A percentile compares a stretch with the other conserved stretches of the same genome.
These are phyloP conservation scores for Wasmannia auropunctata DNA, from an alignment of 1,140 invertebrate species.

Conservation along the genomic window DNA sequence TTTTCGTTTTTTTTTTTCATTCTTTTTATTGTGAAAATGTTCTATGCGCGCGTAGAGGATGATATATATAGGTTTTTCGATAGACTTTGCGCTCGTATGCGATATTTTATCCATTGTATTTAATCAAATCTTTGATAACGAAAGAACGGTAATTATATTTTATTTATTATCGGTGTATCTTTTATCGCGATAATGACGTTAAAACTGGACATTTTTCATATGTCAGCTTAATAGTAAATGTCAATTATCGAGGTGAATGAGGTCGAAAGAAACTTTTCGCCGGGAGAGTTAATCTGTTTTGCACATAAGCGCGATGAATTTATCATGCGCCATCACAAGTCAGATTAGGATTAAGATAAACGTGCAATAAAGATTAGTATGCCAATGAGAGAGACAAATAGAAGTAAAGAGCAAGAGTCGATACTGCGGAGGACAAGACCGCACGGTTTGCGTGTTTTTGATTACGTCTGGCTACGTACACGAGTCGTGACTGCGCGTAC, in stretches of 20 bases:
- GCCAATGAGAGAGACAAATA: conserved; percentile 26
- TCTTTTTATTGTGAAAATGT: background rate
- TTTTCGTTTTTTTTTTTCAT: background rate
- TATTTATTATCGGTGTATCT: background rate
- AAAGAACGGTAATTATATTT: background rate
- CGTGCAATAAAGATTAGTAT: conserved; percentile 9
- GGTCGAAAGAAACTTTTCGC: background rate
- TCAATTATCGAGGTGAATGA: background rate
- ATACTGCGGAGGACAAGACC: conserved; percentile 19
- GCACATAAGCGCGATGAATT: background rate
- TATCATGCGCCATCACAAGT: background rate
- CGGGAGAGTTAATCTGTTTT: conserved; percentile 1
- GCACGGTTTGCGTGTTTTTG: conserved; percentile 70
- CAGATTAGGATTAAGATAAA: conserved; percentile 1
- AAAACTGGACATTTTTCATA: background rate
- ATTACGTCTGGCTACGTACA: conserved; percentile 72
- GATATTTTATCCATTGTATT: background rate
- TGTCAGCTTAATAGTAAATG: background rate
- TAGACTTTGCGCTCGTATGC: background rate
- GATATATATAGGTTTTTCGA: conserved; percentile 19
- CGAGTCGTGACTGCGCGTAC: conserved; percentile 76
- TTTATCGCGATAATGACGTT: background rate
- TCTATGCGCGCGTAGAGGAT: background rate
- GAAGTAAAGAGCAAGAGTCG: background rate
- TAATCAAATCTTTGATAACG: background rate